Conservation (phyloP, 2,113 vertebrate species). For the Anguilla japonica region DNA sequence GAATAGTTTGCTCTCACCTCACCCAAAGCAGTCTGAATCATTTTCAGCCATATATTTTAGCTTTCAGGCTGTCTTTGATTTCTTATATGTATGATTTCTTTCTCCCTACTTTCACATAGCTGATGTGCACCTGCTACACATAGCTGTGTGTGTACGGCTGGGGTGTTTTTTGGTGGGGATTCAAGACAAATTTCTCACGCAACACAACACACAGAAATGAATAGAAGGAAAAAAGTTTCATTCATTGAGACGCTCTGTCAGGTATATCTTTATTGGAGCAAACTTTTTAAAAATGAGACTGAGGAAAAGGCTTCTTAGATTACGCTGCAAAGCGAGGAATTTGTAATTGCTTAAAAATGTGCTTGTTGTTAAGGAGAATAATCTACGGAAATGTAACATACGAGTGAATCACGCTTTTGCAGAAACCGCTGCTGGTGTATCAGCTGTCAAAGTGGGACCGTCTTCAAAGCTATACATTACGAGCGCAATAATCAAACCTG, state of each 20-base stretch:
- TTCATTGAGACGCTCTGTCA: constrained; percentile 37
- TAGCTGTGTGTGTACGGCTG: constrained; percentile 50
- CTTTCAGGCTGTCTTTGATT: constrained; percentile 75
- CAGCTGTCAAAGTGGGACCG: constrained; percentile 17
- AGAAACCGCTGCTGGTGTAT: neutral
- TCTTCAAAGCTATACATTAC: constrained; percentile 9
- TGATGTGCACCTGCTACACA: constrained; percentile 56
- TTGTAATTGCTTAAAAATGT: neutral
- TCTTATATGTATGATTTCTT: constrained; percentile 79
- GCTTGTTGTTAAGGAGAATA: neutral
- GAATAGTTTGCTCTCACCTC: constrained; percentile 70
- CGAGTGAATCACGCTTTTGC: constrained; percentile 10
- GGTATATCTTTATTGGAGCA: constrained; percentile 27
- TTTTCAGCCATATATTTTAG: constrained; percentile 74
- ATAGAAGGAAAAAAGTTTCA: constrained; percentile 42
- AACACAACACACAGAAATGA: constrained; percentile 50
- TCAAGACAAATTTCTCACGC: constrained; percentile 63
- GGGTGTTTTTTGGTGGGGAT: constrained; percentile 53
- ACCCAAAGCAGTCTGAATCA: constrained; percentile 74
- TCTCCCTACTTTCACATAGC: constrained; percentile 54
- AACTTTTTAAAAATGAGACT: neutral
- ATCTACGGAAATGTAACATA: neutral
- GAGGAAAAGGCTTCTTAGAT: neutral
- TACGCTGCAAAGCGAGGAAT: constrained; percentile 3
- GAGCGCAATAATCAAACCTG: constrained; percentile 58